Base-by-base conservation (phyloP, 2,888 invertebrate genomes). In the Gerris lacustris region DNA sequence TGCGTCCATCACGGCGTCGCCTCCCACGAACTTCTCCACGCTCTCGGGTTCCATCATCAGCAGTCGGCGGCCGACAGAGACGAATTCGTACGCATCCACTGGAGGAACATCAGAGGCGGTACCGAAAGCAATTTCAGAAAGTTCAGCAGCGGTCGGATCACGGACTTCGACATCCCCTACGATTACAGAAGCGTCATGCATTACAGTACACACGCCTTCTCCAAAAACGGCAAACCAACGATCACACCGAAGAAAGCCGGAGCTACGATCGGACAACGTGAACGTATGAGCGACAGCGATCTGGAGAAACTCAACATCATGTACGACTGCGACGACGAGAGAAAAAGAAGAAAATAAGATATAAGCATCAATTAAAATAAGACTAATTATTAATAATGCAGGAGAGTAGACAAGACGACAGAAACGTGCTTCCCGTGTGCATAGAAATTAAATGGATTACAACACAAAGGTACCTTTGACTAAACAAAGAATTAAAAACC, bases 261-360 rank as follows among this genome's bases (percentile, higher is more conserved):
- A 63, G 84, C 81, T 6, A 77, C 79, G 72, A 85, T 87, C 68
- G 87, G 87, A 2, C 86, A 86, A 78, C 81, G 86, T 75, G 73
- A 79, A 66, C 84, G 84, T 63, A 79, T 87, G 66, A 86, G 86
- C 43, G 82, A 83, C 47, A 86, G 84, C 74, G 87, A 87, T 73
- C 79, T 82, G 6, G 77, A 80, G 73, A 87, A 86, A 78, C 78
- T 87, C 11, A 83, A 84, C 73, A 82, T 81, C 77, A 86, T 86
- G 86, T 87, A 87, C 76, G 75, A 80, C 15, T 76, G 76, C 71
- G 66, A 64, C 11, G 55, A 55, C 15, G 55, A 55, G 15, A 55
- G 15, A 55, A 55, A 55, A 55, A 55, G 55, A 55, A 55, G 55
- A 55, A 55, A 55, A 11, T 11, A 55, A 55, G 15, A 55, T 1